Conservation (phyloP, 1,140 invertebrate genomes). For the Ptiloglossa arizonensis region DNA sequence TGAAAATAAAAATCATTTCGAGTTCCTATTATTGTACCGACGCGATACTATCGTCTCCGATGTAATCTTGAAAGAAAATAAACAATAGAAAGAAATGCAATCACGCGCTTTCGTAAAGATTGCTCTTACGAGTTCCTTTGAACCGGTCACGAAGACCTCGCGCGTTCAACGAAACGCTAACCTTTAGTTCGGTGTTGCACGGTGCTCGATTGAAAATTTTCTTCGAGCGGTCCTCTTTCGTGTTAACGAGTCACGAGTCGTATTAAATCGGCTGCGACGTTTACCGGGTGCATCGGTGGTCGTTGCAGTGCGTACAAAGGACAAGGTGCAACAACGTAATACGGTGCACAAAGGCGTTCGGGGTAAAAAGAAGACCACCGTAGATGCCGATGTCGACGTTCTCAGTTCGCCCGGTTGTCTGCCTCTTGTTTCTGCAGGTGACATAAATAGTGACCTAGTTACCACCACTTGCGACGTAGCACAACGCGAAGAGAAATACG, state of each 20-base stretch:
- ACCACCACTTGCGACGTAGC: constrained; percentile 12
- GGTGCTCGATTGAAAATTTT: constrained; percentile 27
- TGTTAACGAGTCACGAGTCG: neutral
- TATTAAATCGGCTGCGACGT: constrained; percentile 22
- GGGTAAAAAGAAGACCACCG: constrained; percentile 30
- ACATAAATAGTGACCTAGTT: constrained; percentile 63
- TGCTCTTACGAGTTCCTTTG: neutral
- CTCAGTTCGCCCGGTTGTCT: constrained; percentile 37
- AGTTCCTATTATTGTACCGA: too few species aligned
- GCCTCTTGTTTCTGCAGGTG: constrained; percentile 56
- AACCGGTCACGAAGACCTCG: neutral
- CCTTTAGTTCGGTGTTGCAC: neutral
- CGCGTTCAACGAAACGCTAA: neutral
- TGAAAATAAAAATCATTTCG: too few species aligned
- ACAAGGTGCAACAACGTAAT: constrained; percentile 9
- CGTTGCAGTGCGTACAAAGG: constrained; percentile 9
- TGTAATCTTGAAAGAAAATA: too few species aligned
- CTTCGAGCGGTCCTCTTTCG: neutral
- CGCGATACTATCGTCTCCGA: too few species aligned
- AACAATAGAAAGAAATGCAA: too few species aligned
- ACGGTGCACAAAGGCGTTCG: constrained; percentile 6
- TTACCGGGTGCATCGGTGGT: constrained; percentile 7
- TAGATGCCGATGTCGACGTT: constrained; percentile 32
- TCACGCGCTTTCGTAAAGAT: neutral
- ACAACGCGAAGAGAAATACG: constrained; percentile 24